phyloP scores from a whole-genome alignment of 1,140 invertebrate species.

The Brachionus asplanchnoidis region DNA sequence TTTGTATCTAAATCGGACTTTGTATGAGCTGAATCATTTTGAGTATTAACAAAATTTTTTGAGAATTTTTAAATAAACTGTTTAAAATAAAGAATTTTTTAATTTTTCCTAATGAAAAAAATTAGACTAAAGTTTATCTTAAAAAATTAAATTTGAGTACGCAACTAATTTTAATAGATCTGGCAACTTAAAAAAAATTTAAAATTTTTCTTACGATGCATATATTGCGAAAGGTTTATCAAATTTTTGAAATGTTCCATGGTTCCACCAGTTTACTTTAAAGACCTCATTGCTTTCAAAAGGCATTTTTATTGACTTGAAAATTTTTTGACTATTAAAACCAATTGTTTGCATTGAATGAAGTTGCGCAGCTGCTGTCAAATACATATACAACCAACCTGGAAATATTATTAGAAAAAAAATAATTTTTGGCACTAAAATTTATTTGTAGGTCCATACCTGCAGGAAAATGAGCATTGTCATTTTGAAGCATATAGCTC shows the following conservation, averaged over 20 bases:
- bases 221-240: constrained; percentile 39
- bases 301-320: constrained; percentile 11
- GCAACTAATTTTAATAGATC: too few relatives aligned
- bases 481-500: constrained; percentile 27
- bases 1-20: too few relatives aligned
- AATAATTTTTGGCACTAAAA: not conserved
- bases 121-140: too few relatives aligned
- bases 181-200: too few relatives aligned
- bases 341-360: constrained; percentile 34
- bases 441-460: not conserved
- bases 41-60: too few relatives aligned
- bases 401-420: not conserved
- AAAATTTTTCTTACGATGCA: not conserved
- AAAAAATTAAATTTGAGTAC: too few relatives aligned
- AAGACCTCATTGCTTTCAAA: constrained; percentile 41
- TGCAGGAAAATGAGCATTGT: constrained; percentile 19
- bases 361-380: constrained; percentile 22
- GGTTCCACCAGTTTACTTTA: constrained; percentile 32
- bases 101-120: too few relatives aligned
- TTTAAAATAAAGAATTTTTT: too few relatives aligned
- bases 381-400: constrained; percentile 40
- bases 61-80: too few relatives aligned
- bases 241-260: constrained; percentile 39
- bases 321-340: not conserved
- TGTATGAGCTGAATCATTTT: too few relatives aligned